Percentiles rank a stretch among this genome's conserved stretches.
Evolutionary conservation across 2,797 vertebrate species (phyloP).

Genomic region (Calcarius lapponicus): DNA sequence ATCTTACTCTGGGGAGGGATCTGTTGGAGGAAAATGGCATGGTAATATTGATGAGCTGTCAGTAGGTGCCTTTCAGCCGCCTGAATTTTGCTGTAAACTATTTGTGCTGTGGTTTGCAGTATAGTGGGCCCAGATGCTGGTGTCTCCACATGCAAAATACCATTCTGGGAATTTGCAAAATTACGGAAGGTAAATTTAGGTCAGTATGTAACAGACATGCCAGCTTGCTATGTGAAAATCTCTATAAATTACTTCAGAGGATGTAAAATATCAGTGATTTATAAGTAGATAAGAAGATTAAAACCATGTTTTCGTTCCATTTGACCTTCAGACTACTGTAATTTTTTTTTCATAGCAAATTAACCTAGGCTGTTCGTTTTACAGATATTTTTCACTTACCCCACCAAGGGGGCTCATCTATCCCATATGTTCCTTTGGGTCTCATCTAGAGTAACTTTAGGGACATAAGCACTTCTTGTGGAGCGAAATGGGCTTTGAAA

Average conservation of each 20-base stretch:
- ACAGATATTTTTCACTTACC: background rate
- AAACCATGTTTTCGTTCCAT: conserved; percentile 36
- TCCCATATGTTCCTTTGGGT: background rate
- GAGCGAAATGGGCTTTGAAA: background rate
- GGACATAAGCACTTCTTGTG: background rate
- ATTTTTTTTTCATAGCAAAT: background rate
- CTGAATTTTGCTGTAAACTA: background rate
- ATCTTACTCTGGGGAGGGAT: background rate
- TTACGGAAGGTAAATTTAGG: conserved; percentile 17
- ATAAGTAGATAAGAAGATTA: conserved; percentile 63
- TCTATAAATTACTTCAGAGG: background rate
- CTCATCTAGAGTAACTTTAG: background rate
- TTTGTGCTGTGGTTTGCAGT: background rate
- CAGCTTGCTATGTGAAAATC: conserved; percentile 47
- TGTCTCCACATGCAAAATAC: background rate
- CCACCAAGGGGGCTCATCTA: background rate
- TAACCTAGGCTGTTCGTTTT: conserved; percentile 2
- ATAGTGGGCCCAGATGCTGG: background rate
- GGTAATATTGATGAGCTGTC: background rate
- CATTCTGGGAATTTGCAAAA: background rate
- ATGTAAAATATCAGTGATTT: conserved; percentile 46
- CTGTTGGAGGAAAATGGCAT: background rate
- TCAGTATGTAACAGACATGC: background rate
- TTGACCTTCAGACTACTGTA: conserved; percentile 44
- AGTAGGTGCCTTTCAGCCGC: background rate